Conservation (phyloP, 1,140 invertebrate species). For the Babylonia areolata region DNA sequence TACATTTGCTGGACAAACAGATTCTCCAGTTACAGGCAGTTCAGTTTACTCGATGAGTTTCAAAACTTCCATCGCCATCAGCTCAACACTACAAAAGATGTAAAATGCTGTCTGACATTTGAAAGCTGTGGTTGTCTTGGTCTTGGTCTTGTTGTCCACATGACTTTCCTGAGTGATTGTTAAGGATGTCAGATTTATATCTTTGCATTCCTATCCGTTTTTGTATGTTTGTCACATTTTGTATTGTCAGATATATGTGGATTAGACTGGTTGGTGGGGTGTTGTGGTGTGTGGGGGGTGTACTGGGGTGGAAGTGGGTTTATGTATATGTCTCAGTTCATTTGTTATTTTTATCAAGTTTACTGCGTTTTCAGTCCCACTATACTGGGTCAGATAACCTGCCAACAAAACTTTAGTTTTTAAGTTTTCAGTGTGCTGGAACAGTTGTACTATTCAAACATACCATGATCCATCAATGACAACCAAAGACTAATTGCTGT, state of each 20-base stretch:
- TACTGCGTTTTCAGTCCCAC: background rate
- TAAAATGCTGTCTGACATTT: slow-evolving; percentile 78
- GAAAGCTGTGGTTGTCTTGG: slow-evolving; percentile 81
- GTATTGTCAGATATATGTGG: no score
- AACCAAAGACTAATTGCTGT: no score
- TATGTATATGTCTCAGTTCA: background rate
- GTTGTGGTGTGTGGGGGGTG: background rate
- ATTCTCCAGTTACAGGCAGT: background rate
- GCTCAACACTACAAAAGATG: slow-evolving; percentile 79
- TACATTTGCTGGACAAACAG: background rate
- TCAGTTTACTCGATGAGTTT: slow-evolving; percentile 58
- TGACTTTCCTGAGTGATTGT: slow-evolving; percentile 74
- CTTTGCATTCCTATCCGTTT: no score
- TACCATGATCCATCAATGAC: no score
- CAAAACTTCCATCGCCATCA: slow-evolving; percentile 77
- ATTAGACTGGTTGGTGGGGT: background rate
- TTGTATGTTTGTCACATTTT: no score
- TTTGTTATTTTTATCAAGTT: background rate
- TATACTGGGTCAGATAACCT: no score
- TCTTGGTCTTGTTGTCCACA: slow-evolving; percentile 77
- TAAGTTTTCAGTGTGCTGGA: no score
- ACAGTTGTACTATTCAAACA: no score
- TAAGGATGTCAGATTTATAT: slow-evolving; percentile 55
- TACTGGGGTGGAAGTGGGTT: background rate
- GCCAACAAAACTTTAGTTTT: no score